Evolutionary conservation across 2,113 vertebrate species (phyloP).

Genomic region (Daphoenositta chrysoptera): DNA sequence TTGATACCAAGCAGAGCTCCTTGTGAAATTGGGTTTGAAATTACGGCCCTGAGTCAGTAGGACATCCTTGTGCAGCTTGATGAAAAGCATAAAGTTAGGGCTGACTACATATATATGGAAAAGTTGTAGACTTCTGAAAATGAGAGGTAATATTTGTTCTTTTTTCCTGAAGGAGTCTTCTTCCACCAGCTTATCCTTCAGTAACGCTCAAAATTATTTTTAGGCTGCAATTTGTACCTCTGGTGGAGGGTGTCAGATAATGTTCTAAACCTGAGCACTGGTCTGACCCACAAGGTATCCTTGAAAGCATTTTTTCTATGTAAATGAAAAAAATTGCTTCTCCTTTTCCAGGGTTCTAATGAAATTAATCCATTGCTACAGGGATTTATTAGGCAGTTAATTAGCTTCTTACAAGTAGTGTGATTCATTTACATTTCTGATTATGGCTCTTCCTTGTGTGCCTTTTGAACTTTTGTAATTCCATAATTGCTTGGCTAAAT

Average conservation of each 20-base stretch:
- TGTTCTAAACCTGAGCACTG: neutral
- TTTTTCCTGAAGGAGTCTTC: neutral
- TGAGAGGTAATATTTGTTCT: neutral
- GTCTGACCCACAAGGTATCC: neutral
- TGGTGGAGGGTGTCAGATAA: neutral
- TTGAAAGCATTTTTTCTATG: neutral
- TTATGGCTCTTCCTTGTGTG: neutral
- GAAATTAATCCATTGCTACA: slow-evolving; percentile 16
- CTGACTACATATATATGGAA: neutral
- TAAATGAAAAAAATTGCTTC: neutral
- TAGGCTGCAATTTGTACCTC: neutral
- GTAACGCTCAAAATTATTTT: neutral
- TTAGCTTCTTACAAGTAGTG: slow-evolving; percentile 19
- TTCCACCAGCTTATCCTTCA: neutral
- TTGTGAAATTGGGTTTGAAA: neutral
- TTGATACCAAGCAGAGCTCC: neutral
- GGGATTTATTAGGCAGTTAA: slow-evolving; percentile 15
- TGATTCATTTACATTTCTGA: slow-evolving; percentile 34
- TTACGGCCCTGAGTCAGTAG: neutral
- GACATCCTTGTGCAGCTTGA: neutral
- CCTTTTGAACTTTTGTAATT: slow-evolving; percentile 6
- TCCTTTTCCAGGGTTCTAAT: neutral
- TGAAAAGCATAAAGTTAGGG: neutral
- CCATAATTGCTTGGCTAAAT: slow-evolving; percentile 13
- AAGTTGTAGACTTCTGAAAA: neutral